These are phyloP conservation scores for Tipula unca DNA, from an alignment of 2,888 invertebrate genomes.

Conservation along the genomic window DNA sequence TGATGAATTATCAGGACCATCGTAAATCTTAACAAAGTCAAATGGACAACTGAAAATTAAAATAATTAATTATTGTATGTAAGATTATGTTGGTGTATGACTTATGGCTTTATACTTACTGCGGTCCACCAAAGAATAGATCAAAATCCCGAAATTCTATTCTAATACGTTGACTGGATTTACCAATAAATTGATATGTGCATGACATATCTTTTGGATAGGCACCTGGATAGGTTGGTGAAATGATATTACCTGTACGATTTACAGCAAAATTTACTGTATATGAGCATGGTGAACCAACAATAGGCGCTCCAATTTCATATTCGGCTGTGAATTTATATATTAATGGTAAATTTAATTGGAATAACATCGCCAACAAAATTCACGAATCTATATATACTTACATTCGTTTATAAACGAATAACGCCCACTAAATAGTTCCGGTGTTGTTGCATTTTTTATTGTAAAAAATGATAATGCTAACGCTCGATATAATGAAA, in stretches of 20 bases:
- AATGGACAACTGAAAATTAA: slow-evolving; percentile 82
- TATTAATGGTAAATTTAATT: background rate
- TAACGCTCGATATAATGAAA: slow-evolving; percentile 86
- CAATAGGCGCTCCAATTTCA: slow-evolving; percentile 82
- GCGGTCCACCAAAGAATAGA: slow-evolving; percentile 95
- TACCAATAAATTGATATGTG: slow-evolving; percentile 87
- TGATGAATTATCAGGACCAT: slow-evolving; percentile 81
- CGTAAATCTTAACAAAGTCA: slow-evolving; percentile 95
- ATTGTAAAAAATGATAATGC: slow-evolving; percentile 93
- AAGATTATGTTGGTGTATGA: background rate
- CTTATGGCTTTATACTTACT: slow-evolving; percentile 55
- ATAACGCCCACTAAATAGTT: slow-evolving; percentile 81
- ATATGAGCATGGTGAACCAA: slow-evolving; percentile 81
- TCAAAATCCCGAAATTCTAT: slow-evolving; percentile 97
- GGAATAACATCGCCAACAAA: background rate
- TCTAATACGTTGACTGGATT: slow-evolving; percentile 81
- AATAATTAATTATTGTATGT: too few species aligned
- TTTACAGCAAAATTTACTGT: slow-evolving; percentile 47
- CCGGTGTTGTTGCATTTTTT: slow-evolving; percentile 69
- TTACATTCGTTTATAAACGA: slow-evolving; percentile 91
- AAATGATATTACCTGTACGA: slow-evolving; percentile 78
- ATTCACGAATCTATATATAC: slow-evolving; percentile 35
- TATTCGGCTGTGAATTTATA: slow-evolving; percentile 63
- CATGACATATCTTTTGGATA: slow-evolving; percentile 95
- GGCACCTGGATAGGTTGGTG: slow-evolving; percentile 97